phyloP scores from a whole-genome alignment of 2,797 vertebrate species.

The Coendou prehensilis region DNA sequence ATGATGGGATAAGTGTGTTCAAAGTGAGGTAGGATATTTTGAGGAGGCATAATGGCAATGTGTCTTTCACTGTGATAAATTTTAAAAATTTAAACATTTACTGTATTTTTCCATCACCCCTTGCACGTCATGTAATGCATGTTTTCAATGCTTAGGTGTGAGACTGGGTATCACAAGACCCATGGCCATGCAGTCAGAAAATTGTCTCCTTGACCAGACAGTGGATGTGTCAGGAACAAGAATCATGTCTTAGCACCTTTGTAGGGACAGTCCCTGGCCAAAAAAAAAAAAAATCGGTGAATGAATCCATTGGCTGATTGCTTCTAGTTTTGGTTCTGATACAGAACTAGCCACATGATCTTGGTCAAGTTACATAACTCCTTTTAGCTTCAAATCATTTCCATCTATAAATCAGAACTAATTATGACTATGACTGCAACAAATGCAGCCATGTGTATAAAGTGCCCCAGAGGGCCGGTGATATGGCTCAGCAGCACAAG shows the following conservation, averaged over 20 bases:
- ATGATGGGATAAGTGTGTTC: not conserved
- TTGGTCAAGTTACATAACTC: not conserved
- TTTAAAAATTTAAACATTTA: not conserved
- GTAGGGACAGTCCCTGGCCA: not conserved
- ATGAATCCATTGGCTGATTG: accelerated
- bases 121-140: not conserved
- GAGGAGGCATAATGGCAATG: not conserved
- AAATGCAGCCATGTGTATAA: not conserved
- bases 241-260: not conserved
- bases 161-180: not conserved
- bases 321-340: not conserved
- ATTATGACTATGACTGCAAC: not conserved
- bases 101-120: not conserved
- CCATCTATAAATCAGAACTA: slow-evolving; percentile 29
- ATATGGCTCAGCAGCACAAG: too few relatives aligned
- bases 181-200: not conserved
- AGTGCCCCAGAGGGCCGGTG: not conserved
- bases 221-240: not conserved
- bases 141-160: not conserved
- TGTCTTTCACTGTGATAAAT: not conserved
- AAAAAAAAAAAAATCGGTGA: not conserved
- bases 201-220: not conserved
- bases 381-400: not conserved
- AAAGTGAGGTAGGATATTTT: not conserved
- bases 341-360: not conserved